These are phyloP conservation scores for Ceraclea dissimilis DNA, from an alignment of 2,888 invertebrate species.

Conservation along the genomic window DNA sequence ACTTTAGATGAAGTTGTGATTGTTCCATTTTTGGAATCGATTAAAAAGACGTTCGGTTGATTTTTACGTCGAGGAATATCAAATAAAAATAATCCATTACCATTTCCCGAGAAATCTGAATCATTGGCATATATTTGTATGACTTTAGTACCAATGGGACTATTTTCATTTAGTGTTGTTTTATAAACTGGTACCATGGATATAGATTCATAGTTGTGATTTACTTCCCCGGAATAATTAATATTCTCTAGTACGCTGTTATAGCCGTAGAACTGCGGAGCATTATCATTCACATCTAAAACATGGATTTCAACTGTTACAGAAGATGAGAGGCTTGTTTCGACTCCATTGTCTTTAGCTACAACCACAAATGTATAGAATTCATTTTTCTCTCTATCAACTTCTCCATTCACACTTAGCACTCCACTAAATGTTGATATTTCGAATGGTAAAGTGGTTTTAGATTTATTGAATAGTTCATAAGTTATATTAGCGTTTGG, in stretches of 20 bases:
- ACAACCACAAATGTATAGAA: conserved; percentile 64
- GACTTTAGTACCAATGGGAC: conserved; percentile 65
- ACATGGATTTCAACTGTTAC: conserved; percentile 77
- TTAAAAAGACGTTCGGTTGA: conserved; percentile 59
- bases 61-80: conserved; percentile 62
- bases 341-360: conserved; percentile 64
- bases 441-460: conserved; percentile 55
- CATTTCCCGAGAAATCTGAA: conserved; percentile 76
- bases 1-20: conserved; percentile 67
- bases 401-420: conserved; percentile 61
- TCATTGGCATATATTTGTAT: conserved; percentile 76
- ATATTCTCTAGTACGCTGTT: conserved; percentile 51
- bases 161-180: conserved; percentile 66
- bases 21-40: conserved; percentile 80
- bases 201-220: conserved; percentile 48
- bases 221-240: conserved; percentile 43
- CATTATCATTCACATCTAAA: conserved; percentile 76
- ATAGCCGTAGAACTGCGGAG: conserved; percentile 71
- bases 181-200: conserved; percentile 65
- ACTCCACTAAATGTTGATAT: conserved; percentile 63
- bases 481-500: conserved; percentile 73
- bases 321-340: conserved; percentile 56
- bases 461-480: conserved; percentile 44
- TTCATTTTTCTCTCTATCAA: conserved; percentile 69
- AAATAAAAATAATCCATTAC: conserved; percentile 78